phyloP scores from a whole-genome alignment of 2,888 invertebrate species.

The Congeria kusceri region DNA sequence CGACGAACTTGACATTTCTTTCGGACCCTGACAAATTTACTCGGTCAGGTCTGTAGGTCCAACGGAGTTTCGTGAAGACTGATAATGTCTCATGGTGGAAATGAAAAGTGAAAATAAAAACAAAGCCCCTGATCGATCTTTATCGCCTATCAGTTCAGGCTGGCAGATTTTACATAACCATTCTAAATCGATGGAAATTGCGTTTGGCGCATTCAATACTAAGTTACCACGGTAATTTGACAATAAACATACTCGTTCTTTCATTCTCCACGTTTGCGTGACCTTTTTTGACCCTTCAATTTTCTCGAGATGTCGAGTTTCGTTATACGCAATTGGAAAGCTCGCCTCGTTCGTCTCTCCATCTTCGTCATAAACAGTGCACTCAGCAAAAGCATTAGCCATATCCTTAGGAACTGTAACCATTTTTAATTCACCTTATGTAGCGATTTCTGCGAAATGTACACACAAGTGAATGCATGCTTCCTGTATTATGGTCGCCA shows the following conservation, averaged over 20 bases:
- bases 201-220: too few relatives aligned
- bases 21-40: too few relatives aligned
- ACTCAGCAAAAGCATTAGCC: constrained; percentile 34
- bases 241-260: constrained; percentile 86
- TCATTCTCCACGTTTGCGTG: constrained; percentile 95
- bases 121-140: too few relatives aligned
- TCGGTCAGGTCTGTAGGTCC: too few relatives aligned
- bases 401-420: constrained; percentile 42
- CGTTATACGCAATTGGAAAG: constrained; percentile 90
- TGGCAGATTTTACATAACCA: too few relatives aligned
- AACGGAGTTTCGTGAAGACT: too few relatives aligned
- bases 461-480: constrained; percentile 13
- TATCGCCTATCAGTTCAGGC: too few relatives aligned
- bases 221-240: neutral
- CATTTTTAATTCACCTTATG: constrained; percentile 17
- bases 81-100: too few relatives aligned
- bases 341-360: constrained; percentile 75
- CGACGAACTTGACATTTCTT: too few relatives aligned
- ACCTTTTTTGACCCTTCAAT: constrained; percentile 89
- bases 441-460: too few relatives aligned
- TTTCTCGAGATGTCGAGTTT: constrained; percentile 91
- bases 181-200: too few relatives aligned
- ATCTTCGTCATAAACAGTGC: constrained; percentile 69
- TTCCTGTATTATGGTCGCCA: constrained; percentile 30
- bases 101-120: too few relatives aligned